Base-by-base conservation (phyloP, 53 echinoderm and acorn worm genomes). In the Mesocentrotus franciscanus region DNA sequence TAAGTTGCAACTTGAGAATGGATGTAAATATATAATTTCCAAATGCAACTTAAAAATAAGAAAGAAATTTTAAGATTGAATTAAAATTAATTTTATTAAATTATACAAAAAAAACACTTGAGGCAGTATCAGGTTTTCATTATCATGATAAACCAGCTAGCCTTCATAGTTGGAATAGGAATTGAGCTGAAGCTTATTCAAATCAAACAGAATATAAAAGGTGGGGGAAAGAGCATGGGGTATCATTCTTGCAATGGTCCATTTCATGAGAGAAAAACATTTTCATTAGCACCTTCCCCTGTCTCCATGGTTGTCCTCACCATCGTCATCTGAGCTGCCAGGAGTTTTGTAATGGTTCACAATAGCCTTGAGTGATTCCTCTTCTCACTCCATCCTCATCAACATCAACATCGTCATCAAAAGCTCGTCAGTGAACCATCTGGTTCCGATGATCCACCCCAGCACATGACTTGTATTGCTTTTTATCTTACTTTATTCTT, bases 211-310 rank as follows among this genome's bases (percentile, higher is more conserved):
- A 17, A 72, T 72, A 72, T n/a, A 1, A 72, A 72, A n/a, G 64
- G 6, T 11, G 16, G 64, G 16, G 20, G 64, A 64, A 81, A 39
- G 42, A 36, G 39, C 7, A 81, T 81, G 81, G 81, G 81, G 81
- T 81, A 39, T 81, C 42, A 81, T 20, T 42, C 39, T 42, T 81
- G 81, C 22, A 81, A 91, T 91, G 91, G 64, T 35, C 91, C 66
- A 91, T 90, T 90, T 90, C 90, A 59, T 90, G 60, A 59, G 90
- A 90, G 90, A 90, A 61, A 91, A 91, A 91, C 91, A 91, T 66
- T 20, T 66, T 91, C 91, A 91, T 91, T 91, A 64, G 35, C 91
- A 91, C 91, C 91, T 91, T 39, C 29, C 22, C n/a, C 36, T 58
- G 58, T 87, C 27, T 24, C 58, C 57, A 20, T 87, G n/a, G 87